Evolutionary conservation across 30 jellyfish, hydroid and myxozoan species (phyloP).

Genomic region (Catostylus mosaicus): DNA sequence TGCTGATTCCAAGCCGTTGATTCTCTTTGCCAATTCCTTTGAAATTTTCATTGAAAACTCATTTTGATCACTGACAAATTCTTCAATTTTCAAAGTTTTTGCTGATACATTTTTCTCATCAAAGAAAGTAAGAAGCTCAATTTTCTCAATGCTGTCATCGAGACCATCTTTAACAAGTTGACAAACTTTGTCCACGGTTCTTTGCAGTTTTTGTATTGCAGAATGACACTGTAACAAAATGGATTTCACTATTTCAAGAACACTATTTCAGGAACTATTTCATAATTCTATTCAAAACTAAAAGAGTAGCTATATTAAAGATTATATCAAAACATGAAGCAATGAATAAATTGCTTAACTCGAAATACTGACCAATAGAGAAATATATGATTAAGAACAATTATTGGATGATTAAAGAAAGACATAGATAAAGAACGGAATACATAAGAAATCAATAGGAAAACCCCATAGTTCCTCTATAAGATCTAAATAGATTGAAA

Average conservation of each 20-base stretch:
- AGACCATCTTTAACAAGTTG: constrained; percentile 57
- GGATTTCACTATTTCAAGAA: neutral
- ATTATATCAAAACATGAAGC: too few species aligned
- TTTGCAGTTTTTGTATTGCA: constrained; percentile 52
- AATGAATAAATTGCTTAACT: too few species aligned
- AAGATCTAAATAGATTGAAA: too few species aligned
- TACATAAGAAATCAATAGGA: too few species aligned
- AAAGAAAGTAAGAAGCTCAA: constrained; percentile 51
- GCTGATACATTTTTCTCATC: constrained; percentile 11
- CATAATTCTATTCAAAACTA: too few species aligned
- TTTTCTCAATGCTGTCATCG: constrained; percentile 36
- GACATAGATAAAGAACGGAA: too few species aligned
- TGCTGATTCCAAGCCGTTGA: constrained; percentile 58
- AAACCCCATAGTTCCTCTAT: too few species aligned
- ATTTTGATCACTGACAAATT: constrained; percentile 56
- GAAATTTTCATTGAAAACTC: constrained; percentile 7
- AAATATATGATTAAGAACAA: too few species aligned
- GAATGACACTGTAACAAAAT: constrained; percentile 43
- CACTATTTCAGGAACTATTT: too few species aligned
- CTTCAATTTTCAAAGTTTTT: constrained; percentile 39
- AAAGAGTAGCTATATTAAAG: too few species aligned
- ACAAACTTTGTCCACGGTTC: constrained; percentile 47
- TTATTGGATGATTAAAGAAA: too few species aligned
- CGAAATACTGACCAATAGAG: too few species aligned
- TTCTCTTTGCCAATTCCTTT: constrained; percentile 17